Conservation (phyloP, 92 coral and sea anemone genomes). For the Paragorgia papillata region DNA sequence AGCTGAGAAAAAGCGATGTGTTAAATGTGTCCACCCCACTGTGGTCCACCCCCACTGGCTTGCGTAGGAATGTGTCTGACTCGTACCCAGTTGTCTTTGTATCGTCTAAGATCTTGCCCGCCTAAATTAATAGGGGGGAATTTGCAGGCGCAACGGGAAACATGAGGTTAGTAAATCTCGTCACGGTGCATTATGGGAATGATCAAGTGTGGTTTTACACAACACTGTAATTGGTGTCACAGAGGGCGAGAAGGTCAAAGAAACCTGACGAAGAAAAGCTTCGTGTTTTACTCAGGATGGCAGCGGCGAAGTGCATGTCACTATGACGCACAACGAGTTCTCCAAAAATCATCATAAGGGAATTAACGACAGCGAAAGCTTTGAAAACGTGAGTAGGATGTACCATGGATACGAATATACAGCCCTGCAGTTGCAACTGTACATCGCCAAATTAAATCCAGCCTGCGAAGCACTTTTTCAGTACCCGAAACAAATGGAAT, state of each 20-base stretch:
- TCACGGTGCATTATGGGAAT: no score
- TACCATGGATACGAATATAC: constrained; percentile 45
- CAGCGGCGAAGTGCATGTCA: constrained; percentile 45
- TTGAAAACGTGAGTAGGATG: constrained; percentile 48
- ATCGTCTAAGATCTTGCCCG: no score
- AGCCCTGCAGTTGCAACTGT: constrained; percentile 43
- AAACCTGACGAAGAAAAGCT: constrained; percentile 45
- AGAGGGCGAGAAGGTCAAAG: constrained; percentile 64
- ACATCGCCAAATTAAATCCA: constrained; percentile 35
- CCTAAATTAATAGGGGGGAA: no score
- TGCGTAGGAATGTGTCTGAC: constrained; percentile 52
- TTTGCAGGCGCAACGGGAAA: no score
- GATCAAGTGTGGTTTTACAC: constrained; percentile 56
- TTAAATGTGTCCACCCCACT: no score
- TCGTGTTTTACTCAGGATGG: constrained; percentile 47
- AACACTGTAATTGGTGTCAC: no score
- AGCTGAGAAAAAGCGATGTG: constrained; percentile 52
- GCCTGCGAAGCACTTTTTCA: constrained; percentile 10
- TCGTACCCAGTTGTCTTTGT: no score
- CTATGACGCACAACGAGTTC: constrained; percentile 57
- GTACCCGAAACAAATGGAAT: neutral
- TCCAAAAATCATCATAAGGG: constrained; percentile 62
- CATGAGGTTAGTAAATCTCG: no score
- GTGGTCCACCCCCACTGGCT: constrained; percentile 45
- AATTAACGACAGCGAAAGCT: constrained; percentile 43